Percentiles rank a stretch among this genome's conserved stretches.
These are phyloP conservation scores for Hypocryptadius cinnamomeus DNA, from an alignment of 2,113 vertebrate species.

Conservation along the genomic window DNA sequence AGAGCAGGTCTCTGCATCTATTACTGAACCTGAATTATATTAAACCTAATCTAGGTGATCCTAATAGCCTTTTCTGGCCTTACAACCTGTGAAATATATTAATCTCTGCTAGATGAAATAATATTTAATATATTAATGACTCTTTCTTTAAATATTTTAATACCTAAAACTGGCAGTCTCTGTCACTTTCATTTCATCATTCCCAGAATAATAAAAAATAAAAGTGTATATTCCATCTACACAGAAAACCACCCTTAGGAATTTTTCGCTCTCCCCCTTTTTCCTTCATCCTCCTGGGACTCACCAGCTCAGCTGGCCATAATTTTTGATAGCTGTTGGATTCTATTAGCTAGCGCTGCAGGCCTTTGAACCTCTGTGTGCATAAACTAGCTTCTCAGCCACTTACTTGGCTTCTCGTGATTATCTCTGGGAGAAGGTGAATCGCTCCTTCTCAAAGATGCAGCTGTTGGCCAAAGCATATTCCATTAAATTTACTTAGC, in stretches of 20 bases:
- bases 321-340: neutral
- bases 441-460: neutral
- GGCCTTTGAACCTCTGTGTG: neutral
- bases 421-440: constrained; percentile 25
- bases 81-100: neutral
- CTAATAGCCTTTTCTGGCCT: neutral
- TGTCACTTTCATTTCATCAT: neutral
- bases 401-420: neutral
- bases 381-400: neutral
- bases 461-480: constrained; percentile 17
- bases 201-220: neutral
- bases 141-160: constrained; percentile 36
- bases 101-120: neutral
- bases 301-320: neutral
- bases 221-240: neutral
- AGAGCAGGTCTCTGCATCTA: neutral
- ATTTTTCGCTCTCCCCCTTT: neutral
- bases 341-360: neutral
- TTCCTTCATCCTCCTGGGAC: neutral
- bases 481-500: constrained; percentile 24
- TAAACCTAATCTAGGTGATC: neutral
- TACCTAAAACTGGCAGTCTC: neutral
- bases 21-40: neutral
- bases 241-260: neutral
- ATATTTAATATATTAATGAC: neutral